A percentile compares a stretch with the other conserved stretches of the same genome.
Evolutionary conservation across 2,797 vertebrate species (phyloP).

Genomic region (Rhinella marina): DNA sequence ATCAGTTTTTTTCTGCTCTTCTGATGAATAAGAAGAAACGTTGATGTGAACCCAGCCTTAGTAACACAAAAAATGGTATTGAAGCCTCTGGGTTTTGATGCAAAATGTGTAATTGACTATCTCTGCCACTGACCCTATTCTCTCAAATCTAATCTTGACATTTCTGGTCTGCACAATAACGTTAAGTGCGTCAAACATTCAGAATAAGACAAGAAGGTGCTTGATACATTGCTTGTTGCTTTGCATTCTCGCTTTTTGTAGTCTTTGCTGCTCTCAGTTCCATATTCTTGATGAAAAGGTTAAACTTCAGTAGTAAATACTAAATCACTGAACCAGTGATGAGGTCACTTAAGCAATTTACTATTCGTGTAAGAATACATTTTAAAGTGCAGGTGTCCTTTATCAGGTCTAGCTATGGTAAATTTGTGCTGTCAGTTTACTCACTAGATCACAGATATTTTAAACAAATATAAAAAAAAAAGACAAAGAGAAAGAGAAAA

Average conservation of each 20-base stretch:
- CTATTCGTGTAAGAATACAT: not conserved
- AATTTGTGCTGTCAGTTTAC: not conserved
- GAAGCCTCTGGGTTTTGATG: too few species aligned
- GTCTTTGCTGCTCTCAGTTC: not conserved
- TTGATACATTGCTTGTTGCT: not conserved
- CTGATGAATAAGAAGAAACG: too few species aligned
- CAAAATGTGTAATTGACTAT: too few species aligned
- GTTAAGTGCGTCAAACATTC: slow-evolving; percentile 61
- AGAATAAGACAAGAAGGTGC: too few species aligned
- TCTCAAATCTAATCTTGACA: too few species aligned
- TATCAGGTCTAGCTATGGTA: not conserved
- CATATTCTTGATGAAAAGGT: not conserved
- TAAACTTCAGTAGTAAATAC: slow-evolving; percentile 2
- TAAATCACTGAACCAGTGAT: not conserved
- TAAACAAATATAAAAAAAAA: not conserved
- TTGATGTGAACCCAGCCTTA: too few species aligned
- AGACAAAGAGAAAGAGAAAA: not conserved
- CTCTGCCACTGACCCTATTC: too few species aligned
- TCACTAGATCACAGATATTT: not conserved
- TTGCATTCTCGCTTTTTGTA: not conserved
- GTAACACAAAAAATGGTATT: too few species aligned
- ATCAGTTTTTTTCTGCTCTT: too few species aligned
- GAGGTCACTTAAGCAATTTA: not conserved
- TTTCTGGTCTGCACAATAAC: too few species aligned
- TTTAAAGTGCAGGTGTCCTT: not conserved